Conservation (phyloP, 2,797 vertebrate species). For the Anolis apletophallus region DNA sequence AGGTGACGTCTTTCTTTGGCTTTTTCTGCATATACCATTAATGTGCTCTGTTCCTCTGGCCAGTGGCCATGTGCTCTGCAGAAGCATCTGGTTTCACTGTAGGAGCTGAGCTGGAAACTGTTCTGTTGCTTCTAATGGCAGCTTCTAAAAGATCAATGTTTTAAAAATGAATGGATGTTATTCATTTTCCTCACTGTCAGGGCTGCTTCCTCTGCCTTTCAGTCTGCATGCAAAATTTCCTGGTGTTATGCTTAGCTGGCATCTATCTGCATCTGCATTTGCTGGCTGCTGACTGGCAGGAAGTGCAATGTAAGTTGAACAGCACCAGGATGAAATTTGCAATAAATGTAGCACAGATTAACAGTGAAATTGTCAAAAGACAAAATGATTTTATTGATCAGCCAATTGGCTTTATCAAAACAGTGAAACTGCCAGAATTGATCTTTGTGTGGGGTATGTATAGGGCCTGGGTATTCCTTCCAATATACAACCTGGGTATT, state of each 20-base stretch:
- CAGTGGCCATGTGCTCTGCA: neutral
- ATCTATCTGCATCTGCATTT: neutral
- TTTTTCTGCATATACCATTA: neutral
- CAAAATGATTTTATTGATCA: too few relatives aligned
- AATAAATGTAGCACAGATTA: neutral
- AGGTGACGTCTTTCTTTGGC: neutral
- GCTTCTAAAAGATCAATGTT: constrained; percentile 16
- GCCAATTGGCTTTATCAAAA: neutral
- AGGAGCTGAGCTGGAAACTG: neutral
- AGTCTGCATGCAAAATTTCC: constrained; percentile 3
- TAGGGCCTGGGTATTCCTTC: neutral
- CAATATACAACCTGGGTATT: neutral
- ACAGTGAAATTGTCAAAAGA: neutral
- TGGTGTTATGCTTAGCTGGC: constrained; percentile 22
- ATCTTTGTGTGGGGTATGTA: neutral
- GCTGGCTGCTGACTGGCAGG: neutral
- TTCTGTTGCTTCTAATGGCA: neutral
- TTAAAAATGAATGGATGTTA: constrained; percentile 11
- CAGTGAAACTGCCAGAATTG: neutral
- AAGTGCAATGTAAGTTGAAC: neutral
- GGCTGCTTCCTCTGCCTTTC: neutral
- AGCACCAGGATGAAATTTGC: neutral
- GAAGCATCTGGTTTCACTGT: neutral
- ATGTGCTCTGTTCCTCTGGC: neutral
- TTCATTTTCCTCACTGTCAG: constrained; percentile 8